Conservation (phyloP, 2,888 invertebrate species). For the Sussaba pulchella region DNA sequence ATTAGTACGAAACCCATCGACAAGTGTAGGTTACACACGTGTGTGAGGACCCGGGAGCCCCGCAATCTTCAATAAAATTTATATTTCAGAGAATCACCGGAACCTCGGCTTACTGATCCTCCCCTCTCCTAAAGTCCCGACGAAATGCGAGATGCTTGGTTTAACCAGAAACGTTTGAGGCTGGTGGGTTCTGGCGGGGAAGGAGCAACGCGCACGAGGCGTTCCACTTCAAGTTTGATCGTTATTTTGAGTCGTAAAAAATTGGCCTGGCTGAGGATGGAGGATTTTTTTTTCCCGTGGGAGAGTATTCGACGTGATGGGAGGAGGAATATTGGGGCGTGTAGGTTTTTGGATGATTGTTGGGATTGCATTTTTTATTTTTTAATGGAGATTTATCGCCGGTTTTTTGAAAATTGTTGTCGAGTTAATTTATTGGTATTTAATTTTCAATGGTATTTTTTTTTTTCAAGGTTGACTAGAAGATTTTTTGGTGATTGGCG, state of each 20-base stretch:
- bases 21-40: conserved; percentile 44
- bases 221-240: background rate
- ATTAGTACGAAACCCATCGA: conserved; percentile 17
- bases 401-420: too few relatives aligned
- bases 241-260: too few relatives aligned
- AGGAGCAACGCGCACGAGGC: conserved; percentile 3
- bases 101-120: conserved; percentile 29
- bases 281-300: too few relatives aligned
- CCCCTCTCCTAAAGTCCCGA: conserved; percentile 3
- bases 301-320: too few relatives aligned
- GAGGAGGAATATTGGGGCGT: too few relatives aligned
- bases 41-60: conserved; percentile 33
- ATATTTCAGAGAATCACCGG: conserved; percentile 63
- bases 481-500: background rate
- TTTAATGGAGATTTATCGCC: too few relatives aligned
- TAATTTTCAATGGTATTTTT: background rate
- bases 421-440: background rate
- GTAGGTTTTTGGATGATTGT: too few relatives aligned
- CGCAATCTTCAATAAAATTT: conserved; percentile 64
- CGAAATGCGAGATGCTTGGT: conserved; percentile 23
- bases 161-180: conserved; percentile 41
- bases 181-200: conserved; percentile 4
- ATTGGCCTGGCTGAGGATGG: too few relatives aligned
- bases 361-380: too few relatives aligned
- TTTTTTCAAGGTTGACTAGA: too few relatives aligned